Base-by-base conservation (phyloP, 2,113 vertebrate species). In the Ellobius talpinus region DNA sequence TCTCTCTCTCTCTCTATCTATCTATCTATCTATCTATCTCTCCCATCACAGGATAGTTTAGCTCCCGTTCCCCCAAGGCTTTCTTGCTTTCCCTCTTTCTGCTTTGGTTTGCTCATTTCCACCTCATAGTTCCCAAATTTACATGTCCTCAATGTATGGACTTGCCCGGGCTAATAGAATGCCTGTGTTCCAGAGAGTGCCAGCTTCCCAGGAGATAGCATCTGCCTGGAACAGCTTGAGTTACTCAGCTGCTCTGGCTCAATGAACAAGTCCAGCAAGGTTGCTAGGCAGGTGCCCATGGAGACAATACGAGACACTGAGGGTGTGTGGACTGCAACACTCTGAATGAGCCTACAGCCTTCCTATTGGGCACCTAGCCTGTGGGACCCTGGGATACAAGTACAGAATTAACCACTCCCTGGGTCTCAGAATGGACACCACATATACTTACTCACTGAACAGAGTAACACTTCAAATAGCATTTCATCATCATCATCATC, bases 331-430 rank as follows among this genome's bases (percentile, higher is more conserved):
- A 31, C 66, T 2, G 47, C 31, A 63, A 42, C 3, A 12, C 36
- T 29, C 63, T 3, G 7, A 16, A 7, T 13, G 29, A 7, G 47
- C 39, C 42, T 17, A 0, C 29, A 17, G 42, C 52, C 66, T 91
- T 50, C 74, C 76, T 17, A 13, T 6, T 0, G 0, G 2, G 33
- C 11, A 11, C 66, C 42, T 52, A 23, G 73, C 39, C 42, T 24
- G 17, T 8, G 21, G 63, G n/a, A 45, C 47, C 65, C 29, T 4
- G 13, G 13, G 21, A 31, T 1, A 31, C 16, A 50, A 55, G 33
- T 13, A 74, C 29, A 6, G 17, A 21, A 17, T 50, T 16, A 45
- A 10, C 17, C n/a, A 16, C 5, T 21, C 50, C 21, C 58, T 52
- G 9, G 14, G 19, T 86, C 45, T 86, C 52, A 58, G 78, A 50